These are phyloP conservation scores for Reticulitermes lucifugus DNA, from an alignment of 2,888 invertebrate species.

Conservation along the genomic window DNA sequence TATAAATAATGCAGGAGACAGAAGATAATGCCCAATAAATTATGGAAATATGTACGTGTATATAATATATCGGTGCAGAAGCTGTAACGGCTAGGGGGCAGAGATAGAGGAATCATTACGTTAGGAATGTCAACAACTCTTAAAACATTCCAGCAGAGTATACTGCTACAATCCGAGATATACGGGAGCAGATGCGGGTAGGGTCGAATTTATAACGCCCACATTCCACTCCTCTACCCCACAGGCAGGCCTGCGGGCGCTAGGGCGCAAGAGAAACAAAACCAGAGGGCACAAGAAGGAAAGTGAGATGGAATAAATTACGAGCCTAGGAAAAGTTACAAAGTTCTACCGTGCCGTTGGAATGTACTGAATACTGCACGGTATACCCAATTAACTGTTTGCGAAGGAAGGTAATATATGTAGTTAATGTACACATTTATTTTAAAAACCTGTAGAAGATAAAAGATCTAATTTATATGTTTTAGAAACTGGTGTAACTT, in stretches of 20 bases:
- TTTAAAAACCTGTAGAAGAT: background rate
- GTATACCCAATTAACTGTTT: slow-evolving; percentile 20
- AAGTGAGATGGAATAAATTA: slow-evolving; percentile 19
- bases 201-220: background rate
- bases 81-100: background rate
- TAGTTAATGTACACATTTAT: slow-evolving; percentile 1
- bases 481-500: background rate
- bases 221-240: background rate
- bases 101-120: background rate
- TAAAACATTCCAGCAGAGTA: background rate
- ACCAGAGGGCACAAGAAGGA: background rate
- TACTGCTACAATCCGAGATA: background rate
- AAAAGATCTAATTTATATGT: background rate
- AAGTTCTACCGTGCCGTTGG: slow-evolving; percentile 6
- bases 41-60: background rate
- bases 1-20: slow-evolving; percentile 8
- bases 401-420: slow-evolving; percentile 10
- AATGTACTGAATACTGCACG: background rate
- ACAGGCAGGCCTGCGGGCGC: slow-evolving; percentile 10
- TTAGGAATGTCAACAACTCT: slow-evolving; percentile 23
- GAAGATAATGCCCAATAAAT: slow-evolving; percentile 10
- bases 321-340: background rate
- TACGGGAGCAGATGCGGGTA: background rate
- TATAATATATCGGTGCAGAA: background rate
- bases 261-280: background rate